phyloP scores from a whole-genome alignment of 2,797 vertebrate genomes.

The Synanceia verrucosa region DNA sequence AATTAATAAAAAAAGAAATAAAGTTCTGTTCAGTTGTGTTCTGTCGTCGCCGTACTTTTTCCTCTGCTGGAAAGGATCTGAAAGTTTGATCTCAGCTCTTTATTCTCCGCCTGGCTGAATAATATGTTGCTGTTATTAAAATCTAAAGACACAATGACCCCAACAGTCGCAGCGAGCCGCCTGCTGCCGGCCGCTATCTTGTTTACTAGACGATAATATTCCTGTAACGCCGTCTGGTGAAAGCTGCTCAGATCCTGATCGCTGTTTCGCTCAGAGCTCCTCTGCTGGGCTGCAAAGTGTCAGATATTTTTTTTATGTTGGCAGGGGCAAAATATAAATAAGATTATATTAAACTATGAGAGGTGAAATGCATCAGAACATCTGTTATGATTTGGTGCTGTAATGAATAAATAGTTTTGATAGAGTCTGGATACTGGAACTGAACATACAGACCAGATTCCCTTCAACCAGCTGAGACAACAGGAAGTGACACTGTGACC shows the following conservation, averaged over 20 bases:
- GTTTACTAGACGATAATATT: not conserved
- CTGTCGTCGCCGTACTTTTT: too few species aligned
- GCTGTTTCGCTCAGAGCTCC: not conserved
- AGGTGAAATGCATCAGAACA: not conserved
- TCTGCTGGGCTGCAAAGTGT: not conserved
- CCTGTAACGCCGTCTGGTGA: not conserved
- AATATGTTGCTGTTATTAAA: not conserved
- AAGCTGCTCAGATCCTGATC: not conserved
- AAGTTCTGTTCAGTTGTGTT: too few species aligned
- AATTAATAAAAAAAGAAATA: too few species aligned
- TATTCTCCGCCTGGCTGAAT: not conserved
- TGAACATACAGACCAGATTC: too few species aligned
- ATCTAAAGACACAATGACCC: not conserved
- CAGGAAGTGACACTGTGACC: too few species aligned
- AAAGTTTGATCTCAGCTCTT: not conserved
- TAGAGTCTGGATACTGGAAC: too few species aligned
- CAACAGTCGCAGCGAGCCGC: rapidly evolving
- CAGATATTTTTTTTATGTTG: not conserved
- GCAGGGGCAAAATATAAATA: too few species aligned
- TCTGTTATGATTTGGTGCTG: too few species aligned
- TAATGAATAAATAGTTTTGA: too few species aligned
- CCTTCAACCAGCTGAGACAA: too few species aligned
- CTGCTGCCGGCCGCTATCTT: not conserved
- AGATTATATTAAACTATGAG: not conserved
- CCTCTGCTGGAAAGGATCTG: too few species aligned